Evolutionary conservation across 2,888 invertebrate genomes (phyloP), one percentile per base, ranked within the genome.

Genomic region (Aphidoletes aphidimyza): DNA sequence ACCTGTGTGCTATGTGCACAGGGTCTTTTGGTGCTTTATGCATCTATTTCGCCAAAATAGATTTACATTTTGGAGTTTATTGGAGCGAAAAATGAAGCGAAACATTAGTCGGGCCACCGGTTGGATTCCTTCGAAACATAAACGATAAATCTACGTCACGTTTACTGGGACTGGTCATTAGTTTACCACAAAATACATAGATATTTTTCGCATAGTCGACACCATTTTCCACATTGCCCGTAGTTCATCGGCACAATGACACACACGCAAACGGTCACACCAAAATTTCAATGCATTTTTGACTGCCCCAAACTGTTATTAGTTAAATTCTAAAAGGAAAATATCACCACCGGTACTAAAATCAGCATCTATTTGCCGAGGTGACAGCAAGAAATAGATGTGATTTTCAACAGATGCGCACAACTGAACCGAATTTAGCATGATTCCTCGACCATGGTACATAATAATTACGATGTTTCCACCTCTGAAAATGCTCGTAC

Each of bases 41-140:
- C 69, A 69, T 69, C 69, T n/a, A 69, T 69, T 69, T 30, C 11
- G 69, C 69, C 69, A 69, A 30, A n/a, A 69, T 26, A 69, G 30
- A 69, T 69, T 69, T 69, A 69, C 69, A 69, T 69, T 69, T 69
- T 14, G 69, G 26, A 30, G 34, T 69, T 69, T 69, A 69, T 69
- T 69, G 69, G 69, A 54, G 54, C 54, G 54, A 54, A 54, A 54
- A 54, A 69, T 69, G 69, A 69, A 69, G 30, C 34, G 30, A 69
- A 69, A 69, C 34, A 26, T 34, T 69, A 69, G 69, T 34, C n/a
- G 26, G 30, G 69, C n/a, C n/a, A 69, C 69, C 26, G 34, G 19
- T 69, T 34, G 5, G 17, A 69, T 69, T 69, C 30, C 69, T 30
- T 69, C 69, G 30, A 19, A 30, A 69, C 69, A 69, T 69, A 26